Base-by-base conservation (phyloP, 2,888 invertebrate genomes). In the Geotrupes spiniger region DNA sequence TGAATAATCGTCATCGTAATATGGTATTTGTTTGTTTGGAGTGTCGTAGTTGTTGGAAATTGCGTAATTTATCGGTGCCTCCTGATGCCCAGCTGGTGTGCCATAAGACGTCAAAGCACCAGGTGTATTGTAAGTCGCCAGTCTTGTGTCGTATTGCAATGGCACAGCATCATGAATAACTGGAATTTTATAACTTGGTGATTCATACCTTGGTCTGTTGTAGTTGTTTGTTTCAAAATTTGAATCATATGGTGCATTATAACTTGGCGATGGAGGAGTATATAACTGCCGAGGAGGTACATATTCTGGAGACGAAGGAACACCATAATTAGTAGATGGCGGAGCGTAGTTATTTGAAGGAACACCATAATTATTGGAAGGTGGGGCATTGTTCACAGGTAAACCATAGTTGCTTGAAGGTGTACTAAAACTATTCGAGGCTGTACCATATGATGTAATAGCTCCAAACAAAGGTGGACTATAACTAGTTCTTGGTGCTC, bases 71-170 rank as follows among this genome's bases (percentile, higher is more conserved):
- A 43, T n/a, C 25, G 45, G 45, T 12, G 40, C 31, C 12, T 43
- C 38, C 12, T 42, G 51, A 12, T 51, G 33, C 5, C 51, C 42
- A 9, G 57, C 62, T 6, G 65, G 66, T 4, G 63, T 62, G 4
- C 67, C 67, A 42, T 68, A 68, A 1, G 67, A 68, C 26, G 60
- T 66, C 9, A 68, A 54, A 26, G 67, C 67, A 9, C 65, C 65
- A 6, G 65, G 67, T 4, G 65, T 65, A 16, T 61, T 63, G 48
- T 68, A 68, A 51, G 62, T 66, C 9, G 59, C 56, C 4, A 60
- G 59, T 6, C 61, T 59, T 12, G 57, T 36, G 37, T 63, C 63
- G 41, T 63, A 63, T 43, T 47, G 55, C 45, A 64, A 48, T 4
- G 63, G 57, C 11, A 61, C 58, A 12, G 56, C 57, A 15, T 55